phyloP scores from a whole-genome alignment of 2,797 vertebrate genomes.

The Martes flavigula region DNA sequence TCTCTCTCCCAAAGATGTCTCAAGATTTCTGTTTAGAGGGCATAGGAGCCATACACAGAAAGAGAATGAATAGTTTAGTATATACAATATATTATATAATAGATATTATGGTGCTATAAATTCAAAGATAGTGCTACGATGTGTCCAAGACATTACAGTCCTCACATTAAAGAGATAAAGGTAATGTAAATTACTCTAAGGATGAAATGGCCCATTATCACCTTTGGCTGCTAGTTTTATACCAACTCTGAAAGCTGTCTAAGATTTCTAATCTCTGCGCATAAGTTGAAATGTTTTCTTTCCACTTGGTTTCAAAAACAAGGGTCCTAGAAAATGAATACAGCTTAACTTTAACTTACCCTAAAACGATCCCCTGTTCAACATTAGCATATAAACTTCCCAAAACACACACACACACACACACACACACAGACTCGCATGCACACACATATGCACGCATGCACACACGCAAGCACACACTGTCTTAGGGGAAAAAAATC shows the following conservation, averaged over 20 bases:
- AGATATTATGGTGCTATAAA: background rate
- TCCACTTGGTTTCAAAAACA: constrained; percentile 16
- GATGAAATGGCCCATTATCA: background rate
- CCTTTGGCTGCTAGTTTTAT: background rate
- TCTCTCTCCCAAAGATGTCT: background rate
- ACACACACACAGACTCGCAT: background rate
- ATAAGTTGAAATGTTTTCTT: background rate
- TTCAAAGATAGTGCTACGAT: background rate
- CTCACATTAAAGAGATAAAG: background rate
- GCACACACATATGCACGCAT: background rate
- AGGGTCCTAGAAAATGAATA: background rate
- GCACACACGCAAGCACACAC: background rate
- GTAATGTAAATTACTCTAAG: background rate
- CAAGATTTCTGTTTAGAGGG: constrained; percentile 1
- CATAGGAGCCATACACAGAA: background rate
- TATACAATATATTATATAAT: background rate
- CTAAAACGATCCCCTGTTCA: background rate
- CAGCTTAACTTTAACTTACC: background rate
- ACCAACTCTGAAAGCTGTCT: constrained; percentile 6
- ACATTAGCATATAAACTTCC: background rate
- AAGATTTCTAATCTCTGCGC: background rate
- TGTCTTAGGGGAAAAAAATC: background rate
- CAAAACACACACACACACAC: background rate
- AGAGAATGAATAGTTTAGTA: background rate
- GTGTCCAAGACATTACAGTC: background rate